Evolutionary conservation across 2,113 vertebrate genomes (phyloP).

Genomic region (Isurus oxyrinchus): DNA sequence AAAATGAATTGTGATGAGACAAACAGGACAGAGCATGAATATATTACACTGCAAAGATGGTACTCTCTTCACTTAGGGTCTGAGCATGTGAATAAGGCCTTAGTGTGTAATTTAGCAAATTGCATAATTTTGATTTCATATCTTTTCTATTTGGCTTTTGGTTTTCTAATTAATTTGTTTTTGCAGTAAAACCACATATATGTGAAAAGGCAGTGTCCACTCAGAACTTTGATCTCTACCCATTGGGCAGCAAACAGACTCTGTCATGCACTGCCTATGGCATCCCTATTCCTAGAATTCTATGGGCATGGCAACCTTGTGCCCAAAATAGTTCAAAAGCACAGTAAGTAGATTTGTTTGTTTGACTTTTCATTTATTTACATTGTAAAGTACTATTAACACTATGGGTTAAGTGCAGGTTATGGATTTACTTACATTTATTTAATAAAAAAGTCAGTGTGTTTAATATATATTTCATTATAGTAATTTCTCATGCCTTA

Average conservation of each 20-base stretch:
- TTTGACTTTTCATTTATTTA: conserved; percentile 35
- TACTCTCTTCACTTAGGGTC: conserved; percentile 17
- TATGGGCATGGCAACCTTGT: conserved; percentile 84
- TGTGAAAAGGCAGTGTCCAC: conserved; percentile 79
- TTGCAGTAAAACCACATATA: conserved; percentile 84
- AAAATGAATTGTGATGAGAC: neutral
- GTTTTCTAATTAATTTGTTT: conserved; percentile 37
- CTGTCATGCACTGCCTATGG: conserved; percentile 81
- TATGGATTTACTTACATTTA: conserved; percentile 35
- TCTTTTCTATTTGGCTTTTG: conserved; percentile 40
- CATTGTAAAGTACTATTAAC: conserved; percentile 32
- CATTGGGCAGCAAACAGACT: conserved; percentile 66
- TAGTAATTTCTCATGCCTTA: conserved; percentile 34
- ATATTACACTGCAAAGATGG: conserved; percentile 21
- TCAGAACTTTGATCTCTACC: conserved; percentile 64
- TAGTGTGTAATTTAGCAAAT: conserved; percentile 6
- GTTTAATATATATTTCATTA: conserved; percentile 38
- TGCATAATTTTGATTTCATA: conserved; percentile 13
- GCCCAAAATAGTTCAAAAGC: conserved; percentile 61
- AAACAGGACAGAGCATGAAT: conserved; percentile 10
- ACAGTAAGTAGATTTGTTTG: conserved; percentile 63
- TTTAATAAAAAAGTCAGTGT: conserved; percentile 35
- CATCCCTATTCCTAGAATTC: conserved; percentile 72
- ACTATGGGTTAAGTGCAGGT: conserved; percentile 26
- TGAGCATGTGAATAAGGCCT: conserved; percentile 20